A percentile compares a stretch with the other conserved stretches of the same genome.
These are phyloP conservation scores for Ceriagrion tenellum DNA, from an alignment of 2,888 invertebrate genomes.

Conservation along the genomic window DNA sequence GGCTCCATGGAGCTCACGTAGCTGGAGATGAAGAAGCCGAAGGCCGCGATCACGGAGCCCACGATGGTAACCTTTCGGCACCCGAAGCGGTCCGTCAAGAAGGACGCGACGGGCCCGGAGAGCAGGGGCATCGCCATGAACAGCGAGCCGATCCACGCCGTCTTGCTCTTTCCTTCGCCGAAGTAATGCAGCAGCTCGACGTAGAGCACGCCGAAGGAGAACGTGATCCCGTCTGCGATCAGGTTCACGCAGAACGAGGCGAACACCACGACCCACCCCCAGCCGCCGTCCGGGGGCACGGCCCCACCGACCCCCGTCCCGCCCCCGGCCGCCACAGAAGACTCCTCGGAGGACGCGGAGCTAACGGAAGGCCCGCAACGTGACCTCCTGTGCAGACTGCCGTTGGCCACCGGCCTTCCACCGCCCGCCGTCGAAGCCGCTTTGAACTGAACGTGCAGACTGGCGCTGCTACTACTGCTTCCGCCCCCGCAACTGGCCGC, in stretches of 20 bases:
- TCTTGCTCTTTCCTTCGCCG: conserved; percentile 88
- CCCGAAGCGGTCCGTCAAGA: conserved; percentile 92
- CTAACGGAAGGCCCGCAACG: conserved; percentile 56
- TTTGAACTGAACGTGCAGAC: conserved; percentile 68
- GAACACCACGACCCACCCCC: conserved; percentile 94
- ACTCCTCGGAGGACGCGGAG: conserved; percentile 69
- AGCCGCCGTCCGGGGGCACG: conserved; percentile 89
- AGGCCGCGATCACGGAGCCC: conserved; percentile 76
- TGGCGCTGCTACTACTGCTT: conserved; percentile 52
- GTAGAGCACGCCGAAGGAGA: conserved; percentile 94
- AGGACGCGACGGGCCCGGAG: conserved; percentile 91
- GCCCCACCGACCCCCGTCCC: conserved; percentile 77
- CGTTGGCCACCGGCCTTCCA: conserved; percentile 72
- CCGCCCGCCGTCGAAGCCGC: background rate
- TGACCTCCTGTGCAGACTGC: conserved; percentile 53
- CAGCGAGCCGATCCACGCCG: conserved; percentile 93
- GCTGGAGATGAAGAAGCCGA: conserved; percentile 89
- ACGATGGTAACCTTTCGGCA: conserved; percentile 80
- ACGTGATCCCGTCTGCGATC: conserved; percentile 95
- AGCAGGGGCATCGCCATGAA: conserved; percentile 94
- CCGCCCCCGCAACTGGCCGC: background rate
- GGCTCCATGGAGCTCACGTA: conserved; percentile 86
- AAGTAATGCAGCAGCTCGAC: conserved; percentile 91
- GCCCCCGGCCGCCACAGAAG: conserved; percentile 73
- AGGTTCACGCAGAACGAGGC: conserved; percentile 92